Conservation (phyloP, 2,797 vertebrate genomes). For the Thalassophryne amazonica region DNA sequence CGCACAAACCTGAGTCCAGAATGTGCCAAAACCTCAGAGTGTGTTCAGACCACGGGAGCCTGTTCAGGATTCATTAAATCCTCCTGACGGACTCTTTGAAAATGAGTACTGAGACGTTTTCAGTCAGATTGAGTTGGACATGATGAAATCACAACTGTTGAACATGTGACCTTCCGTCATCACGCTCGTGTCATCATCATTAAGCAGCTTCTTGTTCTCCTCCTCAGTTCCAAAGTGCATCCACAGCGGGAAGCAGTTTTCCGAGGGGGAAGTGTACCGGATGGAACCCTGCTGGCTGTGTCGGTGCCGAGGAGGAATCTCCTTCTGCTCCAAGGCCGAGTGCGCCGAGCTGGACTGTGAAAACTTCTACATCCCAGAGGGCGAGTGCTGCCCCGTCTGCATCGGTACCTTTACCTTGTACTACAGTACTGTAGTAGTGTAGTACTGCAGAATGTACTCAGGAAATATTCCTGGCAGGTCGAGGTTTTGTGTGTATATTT, state of each 20-base stretch:
- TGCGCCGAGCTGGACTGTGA: constrained; percentile 80
- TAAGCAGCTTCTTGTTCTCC: background rate
- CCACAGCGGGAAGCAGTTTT: constrained; percentile 75
- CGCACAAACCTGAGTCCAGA: constrained; percentile 25
- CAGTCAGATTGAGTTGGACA: no score
- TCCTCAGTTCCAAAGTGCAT: constrained; percentile 73
- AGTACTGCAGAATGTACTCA: no score
- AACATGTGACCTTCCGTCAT: no score
- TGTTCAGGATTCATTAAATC: no score
- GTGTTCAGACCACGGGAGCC: background rate
- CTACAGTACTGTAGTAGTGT: no score
- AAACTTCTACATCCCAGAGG: constrained; percentile 82
- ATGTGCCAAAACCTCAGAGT: constrained; percentile 40
- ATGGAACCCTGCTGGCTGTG: constrained; percentile 84
- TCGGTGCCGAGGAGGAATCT: constrained; percentile 82
- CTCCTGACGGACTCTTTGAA: no score
- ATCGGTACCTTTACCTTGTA: constrained; percentile 67
- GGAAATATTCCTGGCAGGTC: no score
- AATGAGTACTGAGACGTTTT: no score
- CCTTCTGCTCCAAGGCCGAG: constrained; percentile 83
- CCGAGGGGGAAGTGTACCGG: constrained; percentile 80
- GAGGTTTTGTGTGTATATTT: no score
- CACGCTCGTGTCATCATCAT: no score
- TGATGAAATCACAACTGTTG: no score
- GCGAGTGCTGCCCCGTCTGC: constrained; percentile 84